Base-by-base conservation (phyloP, 2,113 vertebrate genomes). In the Natator depressus region DNA sequence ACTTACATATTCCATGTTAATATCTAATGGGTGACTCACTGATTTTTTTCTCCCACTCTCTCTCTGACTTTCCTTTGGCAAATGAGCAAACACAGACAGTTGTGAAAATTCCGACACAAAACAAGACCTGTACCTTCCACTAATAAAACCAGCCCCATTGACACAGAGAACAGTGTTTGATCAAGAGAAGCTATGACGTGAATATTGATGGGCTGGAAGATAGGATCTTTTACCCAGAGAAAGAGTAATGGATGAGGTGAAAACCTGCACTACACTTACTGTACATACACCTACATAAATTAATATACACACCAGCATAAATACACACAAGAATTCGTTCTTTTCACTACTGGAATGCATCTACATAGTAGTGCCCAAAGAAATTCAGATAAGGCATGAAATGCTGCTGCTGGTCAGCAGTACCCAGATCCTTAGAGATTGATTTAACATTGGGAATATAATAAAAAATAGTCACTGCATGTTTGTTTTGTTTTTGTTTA, bases 61-160 rank as follows among this genome's bases (percentile, higher is more conserved):
- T 25, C 13, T 42, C 35, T 93, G 88, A 94, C 84, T 95, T 97
- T 89, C 4, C 31, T 87, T 95, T 91, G 31, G 59, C 49, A 78
- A 93, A 84, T 27, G 29, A 93, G 80, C 81, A 90, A 96, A 94
- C 65, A n/a, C 22, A 89, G 89, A 51, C 82, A 3, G 47, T 85
- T 96, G 47, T 35, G 87, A 95, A 96, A 92, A 89, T 20, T 97
- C 72, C 5, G 31, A 75, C 38, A 88, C 29, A 86, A 92, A 90
- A 82, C 31, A 88, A 94, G n/a, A 42, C 92, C 85, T 92, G 84
- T 82, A 59, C 8, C 47, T 47, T 38, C 31, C 75, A 16, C 49
- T 93, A 27, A 19, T 91, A 89, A 85, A 47, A 24, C 11, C 72
- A 75, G 10, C 69, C 16, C 38, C 31, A n/a, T 1, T 76, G 47